Conservation (phyloP, 2,888 invertebrate species). For the Chrysomela aeneicollis region DNA sequence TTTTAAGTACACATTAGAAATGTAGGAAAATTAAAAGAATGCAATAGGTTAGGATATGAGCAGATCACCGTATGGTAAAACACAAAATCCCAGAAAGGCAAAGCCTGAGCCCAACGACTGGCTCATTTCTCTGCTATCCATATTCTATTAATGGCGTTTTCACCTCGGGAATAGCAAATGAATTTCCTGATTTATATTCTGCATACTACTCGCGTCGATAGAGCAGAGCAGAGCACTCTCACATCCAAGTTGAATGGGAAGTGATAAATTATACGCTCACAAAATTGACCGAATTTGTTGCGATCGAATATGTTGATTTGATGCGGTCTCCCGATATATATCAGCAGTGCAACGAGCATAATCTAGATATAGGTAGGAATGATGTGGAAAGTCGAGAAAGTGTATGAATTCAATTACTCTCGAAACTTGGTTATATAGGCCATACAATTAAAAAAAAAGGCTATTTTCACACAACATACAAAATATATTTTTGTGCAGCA, state of each 20-base stretch:
- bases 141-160: slow-evolving; percentile 19
- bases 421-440: no score
- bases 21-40: no score
- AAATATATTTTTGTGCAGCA: no score
- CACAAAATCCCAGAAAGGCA: not conserved
- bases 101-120: not conserved
- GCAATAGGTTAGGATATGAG: no score
- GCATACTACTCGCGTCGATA: slow-evolving; percentile 23
- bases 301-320: slow-evolving; percentile 12
- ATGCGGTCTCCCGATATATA: not conserved
- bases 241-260: slow-evolving; percentile 24
- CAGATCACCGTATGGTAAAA: not conserved
- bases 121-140: not conserved
- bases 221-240: slow-evolving; percentile 26
- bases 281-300: slow-evolving; percentile 30
- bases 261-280: slow-evolving; percentile 32
- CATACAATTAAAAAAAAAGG: no score
- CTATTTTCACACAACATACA: no score
- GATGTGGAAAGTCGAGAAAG: no score
- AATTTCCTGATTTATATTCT: slow-evolving; percentile 31
- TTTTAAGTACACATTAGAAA: no score
- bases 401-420: no score
- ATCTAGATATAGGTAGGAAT: no score
- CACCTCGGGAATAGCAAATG: slow-evolving; percentile 30
- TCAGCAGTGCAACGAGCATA: no score